Evolutionary conservation across 2,113 vertebrate species (phyloP).

Genomic region (Tenebrosternarchus preto): DNA sequence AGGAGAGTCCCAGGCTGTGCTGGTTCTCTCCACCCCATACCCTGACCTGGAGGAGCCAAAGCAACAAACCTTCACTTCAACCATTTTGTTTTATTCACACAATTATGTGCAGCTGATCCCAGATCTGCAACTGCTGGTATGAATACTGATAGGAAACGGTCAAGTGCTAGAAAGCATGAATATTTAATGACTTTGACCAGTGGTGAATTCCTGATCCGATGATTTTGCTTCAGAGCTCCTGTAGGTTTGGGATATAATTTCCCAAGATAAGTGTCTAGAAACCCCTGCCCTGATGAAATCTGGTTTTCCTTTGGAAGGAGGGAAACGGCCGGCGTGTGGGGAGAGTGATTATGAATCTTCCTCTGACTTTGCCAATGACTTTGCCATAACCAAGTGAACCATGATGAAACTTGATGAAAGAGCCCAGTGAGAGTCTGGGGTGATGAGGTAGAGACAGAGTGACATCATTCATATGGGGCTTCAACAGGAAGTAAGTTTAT

Average conservation of each 20-base stretch:
- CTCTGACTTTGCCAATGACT: conserved; percentile 10
- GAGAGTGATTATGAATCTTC: not conserved
- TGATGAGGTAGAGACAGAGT: not conserved
- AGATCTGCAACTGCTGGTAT: not conserved
- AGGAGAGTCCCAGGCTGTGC: too few relatives aligned
- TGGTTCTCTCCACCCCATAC: too few relatives aligned
- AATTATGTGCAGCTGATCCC: not conserved
- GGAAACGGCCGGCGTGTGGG: not conserved
- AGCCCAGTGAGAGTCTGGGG: too few relatives aligned
- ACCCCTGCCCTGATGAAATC: not conserved
- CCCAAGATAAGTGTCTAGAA: not conserved
- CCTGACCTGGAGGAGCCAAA: too few relatives aligned
- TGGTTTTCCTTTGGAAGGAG: not conserved
- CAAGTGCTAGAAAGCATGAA: not conserved
- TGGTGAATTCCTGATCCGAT: not conserved
- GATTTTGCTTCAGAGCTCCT: not conserved
- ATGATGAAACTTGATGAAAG: not conserved
- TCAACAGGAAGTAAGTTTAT: not conserved
- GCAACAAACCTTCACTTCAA: too few relatives aligned
- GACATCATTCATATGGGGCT: not conserved
- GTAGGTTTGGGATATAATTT: not conserved
- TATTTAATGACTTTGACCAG: not conserved
- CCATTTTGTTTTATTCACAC: too few relatives aligned
- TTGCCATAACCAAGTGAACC: not conserved
- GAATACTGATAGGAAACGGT: not conserved